Percentiles rank a stretch among this genome's conserved stretches.
Conservation (phyloP, 2,113 vertebrate genomes). For the Cettia cetti region DNA sequence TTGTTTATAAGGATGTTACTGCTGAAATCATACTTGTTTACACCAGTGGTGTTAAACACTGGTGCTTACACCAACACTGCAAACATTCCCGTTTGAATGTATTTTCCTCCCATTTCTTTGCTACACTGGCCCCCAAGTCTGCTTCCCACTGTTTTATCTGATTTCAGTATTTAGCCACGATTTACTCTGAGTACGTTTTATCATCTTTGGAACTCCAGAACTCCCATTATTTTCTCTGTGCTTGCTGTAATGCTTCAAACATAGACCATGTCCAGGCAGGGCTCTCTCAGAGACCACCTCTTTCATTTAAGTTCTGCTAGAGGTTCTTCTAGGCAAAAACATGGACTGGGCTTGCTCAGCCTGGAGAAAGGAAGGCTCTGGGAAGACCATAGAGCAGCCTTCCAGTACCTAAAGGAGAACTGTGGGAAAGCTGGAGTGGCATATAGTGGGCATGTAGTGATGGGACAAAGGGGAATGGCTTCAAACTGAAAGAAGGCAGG, state of each 20-base stretch:
- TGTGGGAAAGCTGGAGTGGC: neutral
- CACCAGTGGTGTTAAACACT: neutral
- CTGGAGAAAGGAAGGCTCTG: neutral
- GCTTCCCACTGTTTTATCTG: neutral
- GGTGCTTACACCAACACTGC: neutral
- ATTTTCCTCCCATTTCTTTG: neutral
- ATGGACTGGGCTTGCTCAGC: neutral
- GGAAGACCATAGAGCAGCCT: neutral
- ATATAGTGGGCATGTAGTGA: neutral
- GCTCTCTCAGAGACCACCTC: neutral
- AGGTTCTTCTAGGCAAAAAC: neutral
- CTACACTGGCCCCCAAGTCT: neutral
- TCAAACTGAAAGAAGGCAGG: neutral
- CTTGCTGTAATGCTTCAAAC: neutral
- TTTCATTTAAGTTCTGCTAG: neutral
- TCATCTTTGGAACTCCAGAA: neutral
- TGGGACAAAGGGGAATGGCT: neutral
- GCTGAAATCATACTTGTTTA: neutral
- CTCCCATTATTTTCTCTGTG: neutral
- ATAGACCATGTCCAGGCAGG: neutral
- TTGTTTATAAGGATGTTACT: neutral
- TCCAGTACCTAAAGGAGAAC: neutral
- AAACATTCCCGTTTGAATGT: neutral
- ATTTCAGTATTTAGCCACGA: neutral
- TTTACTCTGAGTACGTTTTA: accelerated